Conservation (phyloP, 2,888 invertebrate species). For the Cremastinae sp. region DNA sequence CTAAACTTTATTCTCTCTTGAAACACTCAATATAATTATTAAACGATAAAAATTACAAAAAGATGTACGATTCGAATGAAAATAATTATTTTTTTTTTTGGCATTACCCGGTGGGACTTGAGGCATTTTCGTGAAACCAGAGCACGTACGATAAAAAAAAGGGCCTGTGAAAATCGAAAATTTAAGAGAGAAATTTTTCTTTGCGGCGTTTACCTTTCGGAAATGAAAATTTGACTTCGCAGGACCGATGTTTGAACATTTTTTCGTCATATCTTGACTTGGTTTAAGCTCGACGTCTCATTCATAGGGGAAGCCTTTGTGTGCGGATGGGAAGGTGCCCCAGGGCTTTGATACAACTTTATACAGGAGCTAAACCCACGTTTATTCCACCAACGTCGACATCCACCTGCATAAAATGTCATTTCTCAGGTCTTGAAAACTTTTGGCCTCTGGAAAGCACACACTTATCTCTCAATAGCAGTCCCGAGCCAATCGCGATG, state of each 20-base stretch:
- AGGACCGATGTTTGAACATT: neutral
- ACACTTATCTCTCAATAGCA: neutral
- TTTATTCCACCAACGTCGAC: constrained; percentile 38
- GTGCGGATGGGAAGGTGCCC: constrained; percentile 30
- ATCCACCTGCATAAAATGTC: constrained; percentile 28
- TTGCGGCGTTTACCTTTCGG: neutral
- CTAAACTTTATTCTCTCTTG: neutral
- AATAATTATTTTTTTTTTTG: constrained; percentile 7
- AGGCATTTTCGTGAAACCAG: constrained; percentile 57
- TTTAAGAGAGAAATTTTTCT: neutral
- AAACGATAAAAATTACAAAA: constrained; percentile 1
- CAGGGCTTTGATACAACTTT: constrained; percentile 37
- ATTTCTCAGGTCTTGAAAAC: constrained; percentile 11
- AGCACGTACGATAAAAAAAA: neutral
- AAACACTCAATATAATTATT: neutral
- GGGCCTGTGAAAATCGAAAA: neutral
- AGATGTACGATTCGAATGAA: constrained; percentile 1
- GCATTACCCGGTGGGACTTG: constrained; percentile 69
- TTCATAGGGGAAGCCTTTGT: constrained; percentile 16
- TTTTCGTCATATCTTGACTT: constrained; percentile 5
- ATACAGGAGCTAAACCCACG: constrained; percentile 30
- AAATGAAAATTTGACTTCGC: too few species aligned
- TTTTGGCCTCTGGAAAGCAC: constrained; percentile 11
- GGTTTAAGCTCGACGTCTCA: constrained; percentile 11
- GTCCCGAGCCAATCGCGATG: neutral